Conservation (phyloP, 2,888 invertebrate species). For the Leucophenga maculata region DNA sequence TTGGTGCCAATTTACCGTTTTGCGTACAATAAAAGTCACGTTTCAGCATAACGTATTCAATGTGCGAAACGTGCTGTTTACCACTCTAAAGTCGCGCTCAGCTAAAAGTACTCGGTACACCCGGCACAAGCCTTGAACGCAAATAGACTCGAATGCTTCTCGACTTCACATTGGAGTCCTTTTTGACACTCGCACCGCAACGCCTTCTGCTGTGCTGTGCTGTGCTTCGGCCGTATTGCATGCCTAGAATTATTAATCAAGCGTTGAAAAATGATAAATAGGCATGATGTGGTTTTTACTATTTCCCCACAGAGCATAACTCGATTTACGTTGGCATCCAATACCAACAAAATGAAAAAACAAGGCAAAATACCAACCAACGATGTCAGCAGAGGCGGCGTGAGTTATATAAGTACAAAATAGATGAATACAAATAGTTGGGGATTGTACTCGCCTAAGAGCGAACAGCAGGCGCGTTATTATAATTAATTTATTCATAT, state of each 20-base stretch:
- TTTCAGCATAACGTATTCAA: constrained; percentile 54
- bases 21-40: constrained; percentile 46
- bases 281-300: constrained; percentile 12
- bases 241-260: constrained; percentile 26
- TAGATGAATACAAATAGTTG: neutral
- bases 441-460: neutral
- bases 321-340: neutral
- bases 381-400: neutral
- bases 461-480: neutral
- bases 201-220: neutral
- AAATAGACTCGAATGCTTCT: neutral
- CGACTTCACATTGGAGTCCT: neutral
- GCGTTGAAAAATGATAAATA: constrained; percentile 25
- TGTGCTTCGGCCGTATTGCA: constrained; percentile 1
- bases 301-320: neutral
- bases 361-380: neutral
- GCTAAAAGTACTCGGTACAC: neutral
- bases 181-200: neutral
- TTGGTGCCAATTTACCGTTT: constrained; percentile 32
- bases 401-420: neutral
- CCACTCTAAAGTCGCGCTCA: constrained; percentile 23
- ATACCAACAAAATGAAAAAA: neutral
- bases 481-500: constrained; percentile 57
- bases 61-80: constrained; percentile 50
- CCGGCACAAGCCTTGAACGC: neutral